Evolutionary conservation across 2,888 invertebrate species (phyloP).

Genomic region (Drosophila ezoana): DNA sequence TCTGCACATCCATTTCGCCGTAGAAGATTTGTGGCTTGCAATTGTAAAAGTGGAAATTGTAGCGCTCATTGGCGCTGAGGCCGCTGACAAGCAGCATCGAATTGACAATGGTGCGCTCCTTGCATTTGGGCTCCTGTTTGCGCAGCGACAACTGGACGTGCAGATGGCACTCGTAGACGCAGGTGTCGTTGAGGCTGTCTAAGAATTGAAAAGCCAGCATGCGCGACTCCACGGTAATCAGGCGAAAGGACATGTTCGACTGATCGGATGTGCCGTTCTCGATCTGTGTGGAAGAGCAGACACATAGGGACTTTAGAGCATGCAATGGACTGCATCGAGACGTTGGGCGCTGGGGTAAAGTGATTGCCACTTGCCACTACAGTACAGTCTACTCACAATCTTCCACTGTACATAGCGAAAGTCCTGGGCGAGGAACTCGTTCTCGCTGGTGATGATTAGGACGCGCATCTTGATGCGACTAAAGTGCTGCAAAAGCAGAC

Average conservation of each 20-base stretch:
- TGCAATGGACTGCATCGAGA: not conserved
- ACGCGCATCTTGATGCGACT: constrained; percentile 82
- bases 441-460: constrained; percentile 82
- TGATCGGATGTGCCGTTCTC: constrained; percentile 83
- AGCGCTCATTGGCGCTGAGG: constrained; percentile 76
- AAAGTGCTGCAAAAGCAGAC: constrained; percentile 82
- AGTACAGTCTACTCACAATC: constrained; percentile 82
- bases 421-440: constrained; percentile 82
- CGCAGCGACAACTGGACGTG: constrained; percentile 71
- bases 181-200: constrained; percentile 79
- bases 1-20: constrained; percentile 82
- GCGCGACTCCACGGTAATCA: constrained; percentile 82
- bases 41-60: constrained; percentile 81
- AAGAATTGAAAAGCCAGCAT: constrained; percentile 80
- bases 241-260: constrained; percentile 77
- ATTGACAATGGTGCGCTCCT: constrained; percentile 73
- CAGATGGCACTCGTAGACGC: constrained; percentile 80
- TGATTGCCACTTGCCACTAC: constrained; percentile 41
- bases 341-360: not conserved
- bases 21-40: constrained; percentile 80
- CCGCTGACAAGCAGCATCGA: constrained; percentile 75
- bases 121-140: constrained; percentile 77
- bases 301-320: constrained; percentile 17
- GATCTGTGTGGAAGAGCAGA: constrained; percentile 64
- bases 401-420: constrained; percentile 85